Percentiles rank a stretch among this genome's conserved stretches.
phyloP scores from a whole-genome alignment of 2,888 invertebrate genomes.

The Pteria penguin region DNA sequence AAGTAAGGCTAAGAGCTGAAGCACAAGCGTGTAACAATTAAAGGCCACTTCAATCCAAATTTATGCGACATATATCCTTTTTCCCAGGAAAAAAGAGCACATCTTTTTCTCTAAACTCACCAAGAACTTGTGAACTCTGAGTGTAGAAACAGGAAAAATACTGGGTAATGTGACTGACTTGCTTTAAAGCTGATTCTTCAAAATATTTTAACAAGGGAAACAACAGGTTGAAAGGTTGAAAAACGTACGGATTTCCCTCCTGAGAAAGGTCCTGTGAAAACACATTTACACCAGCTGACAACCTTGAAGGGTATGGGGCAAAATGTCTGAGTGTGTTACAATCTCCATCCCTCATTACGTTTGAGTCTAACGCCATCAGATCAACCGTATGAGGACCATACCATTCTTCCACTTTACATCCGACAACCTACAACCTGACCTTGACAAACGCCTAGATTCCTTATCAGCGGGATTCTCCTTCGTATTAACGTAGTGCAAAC shows the following conservation, averaged over 20 bases:
- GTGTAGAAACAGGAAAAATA: background rate
- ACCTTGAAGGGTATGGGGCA: slow-evolving; percentile 28
- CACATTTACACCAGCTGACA: slow-evolving; percentile 41
- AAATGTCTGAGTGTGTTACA: slow-evolving; percentile 39
- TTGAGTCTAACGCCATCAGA: slow-evolving; percentile 44
- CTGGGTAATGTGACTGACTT: background rate
- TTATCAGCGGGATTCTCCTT: slow-evolving; percentile 22
- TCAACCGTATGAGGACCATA: slow-evolving; percentile 26
- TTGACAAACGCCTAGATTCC: slow-evolving; percentile 20
- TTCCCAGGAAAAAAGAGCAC: background rate
- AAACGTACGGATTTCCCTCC: slow-evolving; percentile 44
- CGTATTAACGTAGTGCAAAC: slow-evolving; percentile 10
- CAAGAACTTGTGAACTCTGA: slow-evolving; percentile 6
- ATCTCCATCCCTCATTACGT: slow-evolving; percentile 23
- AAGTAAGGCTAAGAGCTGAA: background rate
- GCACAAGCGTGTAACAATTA: background rate
- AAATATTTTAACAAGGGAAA: slow-evolving; percentile 39
- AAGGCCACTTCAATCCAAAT: background rate
- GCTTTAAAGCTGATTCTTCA: background rate
- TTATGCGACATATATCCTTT: background rate
- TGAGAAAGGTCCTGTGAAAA: slow-evolving; percentile 33
- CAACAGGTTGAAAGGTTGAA: slow-evolving; percentile 39
- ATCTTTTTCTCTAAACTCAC: background rate
- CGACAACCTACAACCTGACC: slow-evolving; percentile 24
- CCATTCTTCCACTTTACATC: slow-evolving; percentile 17